Percentiles rank a stretch among this genome's conserved stretches.
phyloP scores from a whole-genome alignment of 2,113 vertebrate genomes.

The Scatophagus argus region DNA sequence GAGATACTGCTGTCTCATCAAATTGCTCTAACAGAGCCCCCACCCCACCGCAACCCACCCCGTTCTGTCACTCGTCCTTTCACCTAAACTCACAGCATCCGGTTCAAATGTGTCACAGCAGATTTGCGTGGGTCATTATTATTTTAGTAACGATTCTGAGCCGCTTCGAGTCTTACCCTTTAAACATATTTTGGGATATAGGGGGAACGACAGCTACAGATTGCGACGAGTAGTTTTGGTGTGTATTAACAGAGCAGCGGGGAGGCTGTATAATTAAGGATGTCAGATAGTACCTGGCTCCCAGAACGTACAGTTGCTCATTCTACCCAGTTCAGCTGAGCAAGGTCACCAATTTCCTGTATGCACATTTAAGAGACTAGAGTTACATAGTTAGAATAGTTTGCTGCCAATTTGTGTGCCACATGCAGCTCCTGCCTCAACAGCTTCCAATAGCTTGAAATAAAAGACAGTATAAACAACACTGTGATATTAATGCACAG shows the following conservation, averaged over 20 bases:
- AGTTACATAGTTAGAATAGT: slow-evolving; percentile 2
- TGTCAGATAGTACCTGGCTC: not conserved
- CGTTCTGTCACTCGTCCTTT: slow-evolving; percentile 7
- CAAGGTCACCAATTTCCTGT: slow-evolving; percentile 6
- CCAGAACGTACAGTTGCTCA: not conserved
- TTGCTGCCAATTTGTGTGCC: slow-evolving; percentile 25
- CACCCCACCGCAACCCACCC: too few relatives aligned
- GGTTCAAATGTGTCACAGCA: slow-evolving; percentile 61
- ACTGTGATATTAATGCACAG: slow-evolving; percentile 2
- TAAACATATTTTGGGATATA: slow-evolving; percentile 28
- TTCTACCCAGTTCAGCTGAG: not conserved
- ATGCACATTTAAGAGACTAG: not conserved
- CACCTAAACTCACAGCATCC: slow-evolving; percentile 34
- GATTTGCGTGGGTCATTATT: slow-evolving; percentile 73
- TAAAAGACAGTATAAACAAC: too few relatives aligned
- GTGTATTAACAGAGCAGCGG: slow-evolving; percentile 32
- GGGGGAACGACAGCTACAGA: not conserved
- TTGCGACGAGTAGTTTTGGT: slow-evolving; percentile 2
- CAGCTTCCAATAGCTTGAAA: too few relatives aligned
- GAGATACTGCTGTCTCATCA: slow-evolving; percentile 78
- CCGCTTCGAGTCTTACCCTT: slow-evolving; percentile 13
- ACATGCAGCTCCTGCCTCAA: slow-evolving; percentile 44
- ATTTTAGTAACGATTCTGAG: slow-evolving; percentile 70
- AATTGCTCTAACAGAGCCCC: slow-evolving; percentile 60
- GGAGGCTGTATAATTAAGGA: slow-evolving; percentile 3